phyloP scores from a whole-genome alignment of 2,797 vertebrate species.

The Gymnodraco acuticeps region DNA sequence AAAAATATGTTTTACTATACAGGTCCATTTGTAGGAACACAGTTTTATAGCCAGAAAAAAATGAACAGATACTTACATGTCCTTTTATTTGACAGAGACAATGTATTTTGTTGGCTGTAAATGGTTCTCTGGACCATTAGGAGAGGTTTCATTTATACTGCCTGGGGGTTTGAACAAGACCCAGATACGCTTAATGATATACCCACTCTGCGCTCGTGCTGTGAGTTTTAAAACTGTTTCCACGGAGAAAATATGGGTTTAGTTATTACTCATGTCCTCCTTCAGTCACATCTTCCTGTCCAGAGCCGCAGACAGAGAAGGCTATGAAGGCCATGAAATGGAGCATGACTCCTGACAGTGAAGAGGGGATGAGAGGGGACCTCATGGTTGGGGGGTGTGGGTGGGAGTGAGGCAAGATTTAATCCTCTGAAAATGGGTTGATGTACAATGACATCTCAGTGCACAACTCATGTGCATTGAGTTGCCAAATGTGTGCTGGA shows the following conservation, averaged over 20 bases:
- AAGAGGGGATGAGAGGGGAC: constrained; percentile 46
- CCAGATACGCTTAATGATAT: constrained; percentile 73
- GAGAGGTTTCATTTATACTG: constrained; percentile 73
- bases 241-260: constrained; percentile 63
- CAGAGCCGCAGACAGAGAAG: constrained; percentile 33
- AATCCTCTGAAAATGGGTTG: constrained; percentile 67
- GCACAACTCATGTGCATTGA: constrained; percentile 57
- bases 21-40: constrained; percentile 49
- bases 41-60: constrained; percentile 59
- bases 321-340: constrained; percentile 64
- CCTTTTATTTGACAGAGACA: constrained; percentile 60
- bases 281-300: constrained; percentile 47
- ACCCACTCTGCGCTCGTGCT: constrained; percentile 67
- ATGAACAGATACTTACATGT: constrained; percentile 64
- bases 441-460: constrained; percentile 64
- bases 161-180: constrained; percentile 70
- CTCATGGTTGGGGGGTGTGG: constrained; percentile 34
- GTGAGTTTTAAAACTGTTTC: constrained; percentile 64
- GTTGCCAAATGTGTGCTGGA: constrained; percentile 50
- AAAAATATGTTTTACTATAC: constrained; percentile 43
- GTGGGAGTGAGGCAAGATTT: constrained; percentile 44
- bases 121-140: constrained; percentile 73
- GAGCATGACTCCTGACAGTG: constrained; percentile 62
- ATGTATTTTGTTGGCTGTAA: constrained; percentile 70
- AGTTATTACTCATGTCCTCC: constrained; percentile 66